Base-by-base conservation (phyloP, 2,113 vertebrate genomes). In the Gorsachius goisagi region DNA sequence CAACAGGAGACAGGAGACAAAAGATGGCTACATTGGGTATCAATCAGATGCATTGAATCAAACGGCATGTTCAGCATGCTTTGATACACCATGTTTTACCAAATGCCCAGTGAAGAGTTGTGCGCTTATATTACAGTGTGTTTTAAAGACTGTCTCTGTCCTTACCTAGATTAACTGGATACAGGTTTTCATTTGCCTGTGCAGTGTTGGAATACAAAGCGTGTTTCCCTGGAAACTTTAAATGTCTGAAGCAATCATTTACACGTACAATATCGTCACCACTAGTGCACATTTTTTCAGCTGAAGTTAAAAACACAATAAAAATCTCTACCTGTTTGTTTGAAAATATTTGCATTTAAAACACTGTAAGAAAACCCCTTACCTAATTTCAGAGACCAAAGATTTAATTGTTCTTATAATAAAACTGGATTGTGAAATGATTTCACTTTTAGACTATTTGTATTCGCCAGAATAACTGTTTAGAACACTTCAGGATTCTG, bases 201-300 rank as follows among this genome's bases (percentile, higher is more conserved):
- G 85, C 69, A 69, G 22, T 53, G 60, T 45, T 90, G 78, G 72
- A 95, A 91, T 91, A 96, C 1, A 18, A 97, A 97, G 37, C 55
- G 71, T 94, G 93, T 98, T 98, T 97, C 95, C 96, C 93, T 98
- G 96, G 96, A 98, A 98, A 97, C 85, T 96, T 95, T 77, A 83
- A 87, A 96, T 85, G 87, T 82, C 78, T 97, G 83, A 89, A 95
- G 83, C 44, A 96, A 90, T 96, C 85, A 96, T 97, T 97, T 96
- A 88, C 81, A 91, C 63, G 85, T 88, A 96, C 71, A 97, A 44
- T 83, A 69, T 88, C 62, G 12, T 93, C 84, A 95, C 85, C 74
- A 92, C 86, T 97, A 85, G 30, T 66, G 63, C 62, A 39, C 13
- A 23, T 85, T 64, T 68, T 85, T 94, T 95, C 86, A 84, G 73